Evolutionary conservation across 2,888 invertebrate genomes (phyloP).

Genomic region (Pammene fasciana): DNA sequence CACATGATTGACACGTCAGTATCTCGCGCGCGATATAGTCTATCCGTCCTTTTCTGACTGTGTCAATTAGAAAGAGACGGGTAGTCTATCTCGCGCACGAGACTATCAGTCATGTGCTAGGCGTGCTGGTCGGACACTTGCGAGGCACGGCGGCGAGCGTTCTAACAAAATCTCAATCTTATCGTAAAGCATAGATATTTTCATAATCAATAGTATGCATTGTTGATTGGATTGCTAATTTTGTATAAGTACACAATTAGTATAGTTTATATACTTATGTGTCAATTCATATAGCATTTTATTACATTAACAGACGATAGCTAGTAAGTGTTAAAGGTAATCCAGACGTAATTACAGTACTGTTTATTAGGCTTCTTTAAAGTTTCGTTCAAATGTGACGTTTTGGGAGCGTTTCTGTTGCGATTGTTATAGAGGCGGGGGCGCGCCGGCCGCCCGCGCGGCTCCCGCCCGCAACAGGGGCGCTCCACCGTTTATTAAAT

Average conservation of each 20-base stretch:
- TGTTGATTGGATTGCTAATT: conserved; percentile 81
- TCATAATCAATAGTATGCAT: conserved; percentile 80
- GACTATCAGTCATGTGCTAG: too few relatives aligned
- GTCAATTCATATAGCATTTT: conserved; percentile 84
- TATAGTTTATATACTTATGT: conserved; percentile 85
- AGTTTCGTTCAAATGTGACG: conserved; percentile 54
- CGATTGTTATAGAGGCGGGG: conserved; percentile 31
- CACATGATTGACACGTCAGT: too few relatives aligned
- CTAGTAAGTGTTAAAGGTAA: conserved; percentile 82
- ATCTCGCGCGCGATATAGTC: too few relatives aligned
- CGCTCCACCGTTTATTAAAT: conserved; percentile 24
- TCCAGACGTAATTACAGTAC: conserved; percentile 68
- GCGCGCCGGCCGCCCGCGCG: conserved; percentile 3
- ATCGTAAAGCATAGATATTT: conserved; percentile 76
- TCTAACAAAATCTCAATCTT: conserved; percentile 66
- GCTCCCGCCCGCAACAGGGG: conserved; percentile 13
- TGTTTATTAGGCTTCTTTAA: conserved; percentile 69
- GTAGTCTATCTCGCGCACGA: too few relatives aligned
- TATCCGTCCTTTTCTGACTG: too few relatives aligned
- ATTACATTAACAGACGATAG: conserved; percentile 82
- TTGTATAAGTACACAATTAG: conserved; percentile 83
- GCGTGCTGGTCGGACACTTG: conserved; percentile 43
- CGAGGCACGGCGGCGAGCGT: conserved; percentile 47
- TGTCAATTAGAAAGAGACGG: too few relatives aligned
- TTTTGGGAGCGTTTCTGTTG: conserved; percentile 19